Evolutionary conservation across 2,888 invertebrate genomes (phyloP).

Genomic region (Sthenelais limicola): DNA sequence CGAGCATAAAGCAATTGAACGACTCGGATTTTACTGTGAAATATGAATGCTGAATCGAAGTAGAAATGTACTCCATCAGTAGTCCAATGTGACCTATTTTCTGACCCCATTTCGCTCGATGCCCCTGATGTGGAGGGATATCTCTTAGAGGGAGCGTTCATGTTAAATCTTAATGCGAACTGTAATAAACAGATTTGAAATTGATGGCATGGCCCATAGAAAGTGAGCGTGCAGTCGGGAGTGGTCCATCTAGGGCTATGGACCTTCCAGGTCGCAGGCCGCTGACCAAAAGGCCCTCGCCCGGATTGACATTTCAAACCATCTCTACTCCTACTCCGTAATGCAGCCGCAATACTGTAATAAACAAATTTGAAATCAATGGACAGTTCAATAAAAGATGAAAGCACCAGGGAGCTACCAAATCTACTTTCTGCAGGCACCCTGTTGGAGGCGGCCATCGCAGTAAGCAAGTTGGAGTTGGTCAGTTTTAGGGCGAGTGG

Average conservation of each 20-base stretch:
- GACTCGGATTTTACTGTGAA: constrained; percentile 29
- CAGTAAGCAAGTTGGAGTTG: constrained; percentile 33
- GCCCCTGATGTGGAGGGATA: constrained; percentile 23
- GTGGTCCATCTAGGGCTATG: not conserved
- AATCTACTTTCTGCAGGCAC: constrained; percentile 36
- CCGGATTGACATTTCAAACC: constrained; percentile 40
- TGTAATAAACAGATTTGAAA: constrained; percentile 38
- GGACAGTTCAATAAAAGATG: constrained; percentile 31
- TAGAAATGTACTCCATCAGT: constrained; percentile 39
- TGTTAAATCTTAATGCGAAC: constrained; percentile 38
- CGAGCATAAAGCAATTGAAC: constrained; percentile 31
- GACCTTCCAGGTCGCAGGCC: not conserved
- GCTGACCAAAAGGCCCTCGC: not conserved
- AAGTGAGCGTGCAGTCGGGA: constrained; percentile 35
- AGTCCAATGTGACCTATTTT: constrained; percentile 25
- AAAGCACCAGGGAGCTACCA: constrained; percentile 15
- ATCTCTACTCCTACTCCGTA: constrained; percentile 28
- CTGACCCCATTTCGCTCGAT: constrained; percentile 27
- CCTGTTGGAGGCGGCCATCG: not conserved
- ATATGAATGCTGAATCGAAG: constrained; percentile 39
- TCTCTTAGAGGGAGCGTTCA: constrained; percentile 18
- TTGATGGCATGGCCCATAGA: constrained; percentile 32
- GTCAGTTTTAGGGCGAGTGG: constrained; percentile 40
- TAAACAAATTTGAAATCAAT: constrained; percentile 40
- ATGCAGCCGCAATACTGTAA: constrained; percentile 34